Evolutionary conservation across 2,797 vertebrate species (phyloP), one percentile per base, ranked within the genome.

Genomic region (Simalia tracyae): DNA sequence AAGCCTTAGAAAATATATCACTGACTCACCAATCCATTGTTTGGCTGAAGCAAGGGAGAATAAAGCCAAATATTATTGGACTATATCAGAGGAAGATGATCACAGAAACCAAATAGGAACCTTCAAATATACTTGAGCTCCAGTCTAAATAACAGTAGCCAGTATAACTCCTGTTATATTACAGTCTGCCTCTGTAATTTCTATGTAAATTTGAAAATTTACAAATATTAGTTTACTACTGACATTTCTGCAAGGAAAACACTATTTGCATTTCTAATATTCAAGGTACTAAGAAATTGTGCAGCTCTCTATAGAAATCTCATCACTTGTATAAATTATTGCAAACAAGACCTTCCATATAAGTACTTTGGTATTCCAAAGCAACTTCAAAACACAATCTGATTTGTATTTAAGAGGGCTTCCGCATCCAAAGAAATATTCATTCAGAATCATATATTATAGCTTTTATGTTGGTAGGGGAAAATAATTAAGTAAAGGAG

Each of bases 1-100:
- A 24, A 81, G 72, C 72, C 36, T 81, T 46, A 88, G 50, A 54
- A 63, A 97, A 89, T 64, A 93, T 95, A 94, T 92, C 72, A 94
- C 93, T 95, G 1, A 97, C 97, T 97, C 96, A 97, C 97, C 97
- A 96, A 93, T 97, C 97, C 97, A 97, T 97, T 97, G 97, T 97
- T 96, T 96, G 97, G 97, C 97, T 97, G 94, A 97, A 95, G 95
- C 72, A 81, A 46, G 72, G 95, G 94, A 95, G 95, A 95, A 96
- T 97, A 95, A 63, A 95, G 28, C 95, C 91, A 97, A 96, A 96
- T 91, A 94, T 97, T 97, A 96, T 95, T 96, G 94, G 95, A 95
- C 94, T 95, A 93, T 92, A 96, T 87, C 94, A 96, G 28, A 95
- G 91, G 92, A 92, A 92, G 91, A 93, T 90, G 63, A 96, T 85